phyloP scores from a whole-genome alignment of 2,797 vertebrate genomes.

The Eulemur rubriventer region DNA sequence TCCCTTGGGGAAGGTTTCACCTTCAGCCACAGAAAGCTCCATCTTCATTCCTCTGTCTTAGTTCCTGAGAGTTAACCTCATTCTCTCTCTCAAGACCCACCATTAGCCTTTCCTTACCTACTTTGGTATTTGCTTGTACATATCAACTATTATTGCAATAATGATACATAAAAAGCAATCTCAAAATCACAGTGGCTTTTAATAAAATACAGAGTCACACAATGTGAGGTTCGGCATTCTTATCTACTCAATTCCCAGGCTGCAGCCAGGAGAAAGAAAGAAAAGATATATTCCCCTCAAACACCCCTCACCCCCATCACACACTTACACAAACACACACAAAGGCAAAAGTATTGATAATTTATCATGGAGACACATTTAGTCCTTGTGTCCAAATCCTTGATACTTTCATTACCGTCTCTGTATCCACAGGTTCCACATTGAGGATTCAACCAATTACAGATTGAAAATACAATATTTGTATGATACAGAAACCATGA shows the following conservation, averaged over 20 bases:
- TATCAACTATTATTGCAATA: background rate
- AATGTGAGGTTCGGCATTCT: background rate
- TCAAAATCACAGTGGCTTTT: background rate
- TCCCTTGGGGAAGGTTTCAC: background rate
- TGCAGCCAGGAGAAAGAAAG: slow-evolving; percentile 13
- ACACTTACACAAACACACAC: background rate
- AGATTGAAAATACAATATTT: background rate
- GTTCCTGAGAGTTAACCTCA: background rate
- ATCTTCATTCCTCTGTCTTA: background rate
- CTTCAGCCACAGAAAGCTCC: background rate
- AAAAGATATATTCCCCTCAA: background rate
- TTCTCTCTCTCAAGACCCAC: background rate
- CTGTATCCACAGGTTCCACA: background rate
- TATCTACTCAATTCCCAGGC: background rate
- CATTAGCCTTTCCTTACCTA: background rate
- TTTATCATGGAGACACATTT: background rate
- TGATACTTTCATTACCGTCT: background rate
- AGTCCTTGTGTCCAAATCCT: background rate
- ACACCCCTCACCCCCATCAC: background rate
- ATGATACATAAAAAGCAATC: background rate
- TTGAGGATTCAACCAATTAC: background rate
- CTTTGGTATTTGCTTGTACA: slow-evolving; percentile 6
- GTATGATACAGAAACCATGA: background rate
- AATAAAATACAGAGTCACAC: background rate
- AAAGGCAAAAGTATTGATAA: background rate